These are phyloP conservation scores for Fundulus diaphanus DNA, from an alignment of 2,797 vertebrate species.

Conservation along the genomic window DNA sequence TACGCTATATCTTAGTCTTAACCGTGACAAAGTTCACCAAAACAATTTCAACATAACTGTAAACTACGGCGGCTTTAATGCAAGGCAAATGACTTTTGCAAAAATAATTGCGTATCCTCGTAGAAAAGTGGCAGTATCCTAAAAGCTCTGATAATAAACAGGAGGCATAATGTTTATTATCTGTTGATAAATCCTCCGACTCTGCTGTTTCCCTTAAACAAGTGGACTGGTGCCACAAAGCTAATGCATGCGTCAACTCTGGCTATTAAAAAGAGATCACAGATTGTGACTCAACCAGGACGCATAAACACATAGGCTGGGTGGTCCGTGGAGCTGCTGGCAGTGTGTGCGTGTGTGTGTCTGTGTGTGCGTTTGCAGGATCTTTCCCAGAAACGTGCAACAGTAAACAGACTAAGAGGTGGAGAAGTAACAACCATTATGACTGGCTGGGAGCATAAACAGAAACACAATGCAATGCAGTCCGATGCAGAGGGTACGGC, in stretches of 20 bases:
- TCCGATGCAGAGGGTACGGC: constrained; percentile 30
- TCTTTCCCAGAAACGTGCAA: constrained; percentile 72
- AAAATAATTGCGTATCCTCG: constrained; percentile 28
- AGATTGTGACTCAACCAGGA: constrained; percentile 75
- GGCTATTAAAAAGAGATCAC: constrained; percentile 77
- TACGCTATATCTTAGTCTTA: constrained; percentile 5
- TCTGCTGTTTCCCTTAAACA: constrained; percentile 59
- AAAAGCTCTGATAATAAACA: constrained; percentile 62
- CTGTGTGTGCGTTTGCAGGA: constrained; percentile 36
- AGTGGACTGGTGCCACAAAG: constrained; percentile 63
- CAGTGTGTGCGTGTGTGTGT: constrained; percentile 35
- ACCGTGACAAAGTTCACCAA: neutral
- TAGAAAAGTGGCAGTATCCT: constrained; percentile 53
- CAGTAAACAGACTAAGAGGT: constrained; percentile 75
- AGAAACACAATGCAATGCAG: constrained; percentile 53
- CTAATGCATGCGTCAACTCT: constrained; percentile 64
- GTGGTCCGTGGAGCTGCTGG: constrained; percentile 75
- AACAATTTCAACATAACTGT: constrained; percentile 7
- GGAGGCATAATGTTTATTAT: constrained; percentile 68
- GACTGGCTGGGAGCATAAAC: constrained; percentile 67
- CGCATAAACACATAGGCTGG: constrained; percentile 77
- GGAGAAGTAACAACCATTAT: constrained; percentile 67
- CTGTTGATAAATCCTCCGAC: constrained; percentile 59
- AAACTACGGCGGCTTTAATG: constrained; percentile 15
- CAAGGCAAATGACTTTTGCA: constrained; percentile 38